Evolutionary conservation across 2,113 vertebrate genomes (phyloP).

Genomic region (Limnothrissa miodon): DNA sequence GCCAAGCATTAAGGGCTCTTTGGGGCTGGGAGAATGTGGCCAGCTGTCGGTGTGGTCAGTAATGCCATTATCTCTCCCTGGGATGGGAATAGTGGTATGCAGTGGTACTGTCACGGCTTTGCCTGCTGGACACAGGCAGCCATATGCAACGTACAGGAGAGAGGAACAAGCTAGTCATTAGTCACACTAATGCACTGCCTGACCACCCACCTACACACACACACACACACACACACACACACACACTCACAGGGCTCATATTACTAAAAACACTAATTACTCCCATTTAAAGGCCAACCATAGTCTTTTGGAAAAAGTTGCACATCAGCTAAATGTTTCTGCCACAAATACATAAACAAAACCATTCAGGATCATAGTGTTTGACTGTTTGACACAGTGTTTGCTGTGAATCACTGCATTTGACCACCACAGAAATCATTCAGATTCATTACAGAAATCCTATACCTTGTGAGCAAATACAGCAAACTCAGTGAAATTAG

Average conservation of each 20-base stretch:
- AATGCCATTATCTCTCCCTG: conserved; percentile 1
- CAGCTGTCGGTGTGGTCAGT: background rate
- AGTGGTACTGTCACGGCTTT: conserved; percentile 12
- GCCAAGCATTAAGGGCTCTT: background rate
- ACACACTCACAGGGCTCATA: background rate
- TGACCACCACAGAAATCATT: background rate
- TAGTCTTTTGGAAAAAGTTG: background rate
- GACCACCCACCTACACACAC: background rate
- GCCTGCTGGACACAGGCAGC: background rate
- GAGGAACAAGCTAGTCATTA: background rate
- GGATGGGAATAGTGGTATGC: conserved; percentile 11
- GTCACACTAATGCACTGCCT: background rate
- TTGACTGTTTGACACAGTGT: too few species aligned
- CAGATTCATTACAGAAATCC: background rate
- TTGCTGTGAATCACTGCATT: background rate
- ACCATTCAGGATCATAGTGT: background rate
- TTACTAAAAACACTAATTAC: background rate
- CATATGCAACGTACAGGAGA: background rate
- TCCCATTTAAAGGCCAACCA: background rate
- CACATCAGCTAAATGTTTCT: background rate
- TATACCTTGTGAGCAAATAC: background rate
- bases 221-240: background rate
- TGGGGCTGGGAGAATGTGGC: background rate
- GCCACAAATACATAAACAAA: background rate
- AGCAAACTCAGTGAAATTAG: background rate